Evolutionary conservation across 2,113 vertebrate species (phyloP).

Genomic region (Apodemus sylvaticus): DNA sequence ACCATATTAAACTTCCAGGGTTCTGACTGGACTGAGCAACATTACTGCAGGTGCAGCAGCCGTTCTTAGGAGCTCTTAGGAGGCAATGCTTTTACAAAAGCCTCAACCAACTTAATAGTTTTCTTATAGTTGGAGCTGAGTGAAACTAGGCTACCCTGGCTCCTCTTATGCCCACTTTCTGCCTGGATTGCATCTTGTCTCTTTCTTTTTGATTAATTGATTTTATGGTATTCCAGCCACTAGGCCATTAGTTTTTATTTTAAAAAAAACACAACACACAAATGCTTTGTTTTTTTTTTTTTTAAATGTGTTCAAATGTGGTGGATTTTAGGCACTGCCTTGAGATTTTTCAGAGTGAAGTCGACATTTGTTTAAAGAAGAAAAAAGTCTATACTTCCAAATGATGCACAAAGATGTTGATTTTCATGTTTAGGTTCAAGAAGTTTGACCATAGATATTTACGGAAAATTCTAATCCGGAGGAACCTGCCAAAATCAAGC

Average conservation of each 20-base stretch:
- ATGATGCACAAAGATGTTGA: background rate
- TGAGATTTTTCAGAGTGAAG: constrained; percentile 47
- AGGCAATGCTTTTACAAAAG: constrained; percentile 72
- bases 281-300: background rate
- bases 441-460: constrained; percentile 94
- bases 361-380: constrained; percentile 26
- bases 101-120: constrained; percentile 54
- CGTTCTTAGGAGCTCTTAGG: constrained; percentile 69
- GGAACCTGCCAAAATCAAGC: constrained; percentile 92
- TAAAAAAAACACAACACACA: background rate
- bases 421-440: constrained; percentile 89
- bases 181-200: constrained; percentile 79
- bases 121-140: constrained; percentile 58
- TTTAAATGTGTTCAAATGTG: background rate
- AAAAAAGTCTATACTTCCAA: background rate
- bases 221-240: constrained; percentile 63
- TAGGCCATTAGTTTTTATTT: constrained; percentile 48
- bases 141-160: constrained; percentile 42
- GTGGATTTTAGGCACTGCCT: background rate
- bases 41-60: constrained; percentile 79
- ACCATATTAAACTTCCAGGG: constrained; percentile 71
- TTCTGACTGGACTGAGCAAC: constrained; percentile 76
- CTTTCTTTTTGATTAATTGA: constrained; percentile 74
- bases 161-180: constrained; percentile 17
- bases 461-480: constrained; percentile 92